Conservation (phyloP, 2,888 invertebrate genomes). For the Dasysyrphus tricinctus region DNA sequence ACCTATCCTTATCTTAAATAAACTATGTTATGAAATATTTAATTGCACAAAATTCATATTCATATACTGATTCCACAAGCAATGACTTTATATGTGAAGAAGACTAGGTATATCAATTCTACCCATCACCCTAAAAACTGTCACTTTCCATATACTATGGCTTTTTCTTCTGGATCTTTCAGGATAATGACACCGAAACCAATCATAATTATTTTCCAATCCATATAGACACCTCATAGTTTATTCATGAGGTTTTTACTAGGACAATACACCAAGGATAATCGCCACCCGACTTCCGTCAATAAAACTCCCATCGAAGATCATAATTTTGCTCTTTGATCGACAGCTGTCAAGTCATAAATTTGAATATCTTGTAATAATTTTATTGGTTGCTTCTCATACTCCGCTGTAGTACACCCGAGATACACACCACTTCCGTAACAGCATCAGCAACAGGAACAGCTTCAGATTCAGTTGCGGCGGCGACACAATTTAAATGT, state of each 20-base stretch:
- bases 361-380: conserved; percentile 74
- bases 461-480: not conserved
- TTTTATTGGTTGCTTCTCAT: conserved; percentile 49
- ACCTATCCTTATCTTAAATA: not conserved
- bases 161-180: conserved; percentile 21
- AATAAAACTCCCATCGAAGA: conserved; percentile 56
- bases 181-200: conserved; percentile 20
- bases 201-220: conserved; percentile 69
- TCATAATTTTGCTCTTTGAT: conserved; percentile 69
- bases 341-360: conserved; percentile 75
- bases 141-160: conserved; percentile 10
- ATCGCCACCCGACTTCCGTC: conserved; percentile 59
- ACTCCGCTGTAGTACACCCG: not conserved
- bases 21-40: not conserved
- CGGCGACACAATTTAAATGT: conserved; percentile 55
- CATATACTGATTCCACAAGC: not conserved
- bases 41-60: not conserved
- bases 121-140: conserved; percentile 32
- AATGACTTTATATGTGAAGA: not conserved
- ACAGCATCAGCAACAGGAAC: conserved; percentile 31
- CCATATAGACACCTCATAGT: conserved; percentile 60
- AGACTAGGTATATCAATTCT: not conserved
- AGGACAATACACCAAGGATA: conserved; percentile 48
- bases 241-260: conserved; percentile 69
- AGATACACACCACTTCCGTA: conserved; percentile 31